These are phyloP conservation scores for Callitettix versicolor DNA, from an alignment of 1,140 invertebrate species.

Conservation along the genomic window DNA sequence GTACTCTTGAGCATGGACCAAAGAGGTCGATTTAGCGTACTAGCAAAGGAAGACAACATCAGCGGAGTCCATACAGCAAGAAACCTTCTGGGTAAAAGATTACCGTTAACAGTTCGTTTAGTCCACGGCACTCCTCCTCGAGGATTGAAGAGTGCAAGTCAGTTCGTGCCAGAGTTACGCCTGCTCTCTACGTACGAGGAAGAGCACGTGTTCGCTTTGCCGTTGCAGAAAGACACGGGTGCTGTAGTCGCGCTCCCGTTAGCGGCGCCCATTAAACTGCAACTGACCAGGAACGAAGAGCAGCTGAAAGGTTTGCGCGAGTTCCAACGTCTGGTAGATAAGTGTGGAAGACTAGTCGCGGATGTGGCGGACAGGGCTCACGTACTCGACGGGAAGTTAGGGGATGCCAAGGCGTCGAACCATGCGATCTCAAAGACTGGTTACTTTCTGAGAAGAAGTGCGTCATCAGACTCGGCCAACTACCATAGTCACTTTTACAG, in stretches of 20 bases:
- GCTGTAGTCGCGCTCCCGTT: constrained; percentile 71
- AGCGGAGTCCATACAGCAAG: constrained; percentile 81
- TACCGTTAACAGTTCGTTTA: constrained; percentile 81
- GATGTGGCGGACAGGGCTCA: constrained; percentile 73
- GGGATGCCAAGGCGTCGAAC: constrained; percentile 35
- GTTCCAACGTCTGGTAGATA: constrained; percentile 67
- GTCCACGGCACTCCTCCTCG: constrained; percentile 76
- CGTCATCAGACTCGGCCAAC: constrained; percentile 57
- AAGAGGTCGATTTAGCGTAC: constrained; percentile 77
- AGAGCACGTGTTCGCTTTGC: constrained; percentile 71
- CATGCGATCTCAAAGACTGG: constrained; percentile 41
- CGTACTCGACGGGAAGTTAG: constrained; percentile 63
- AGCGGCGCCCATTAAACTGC: constrained; percentile 74
- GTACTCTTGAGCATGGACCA: constrained; percentile 75
- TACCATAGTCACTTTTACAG: constrained; percentile 39
- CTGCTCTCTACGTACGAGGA: constrained; percentile 74
- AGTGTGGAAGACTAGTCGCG: constrained; percentile 61
- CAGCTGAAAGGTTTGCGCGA: constrained; percentile 66
- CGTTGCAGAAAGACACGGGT: constrained; percentile 65
- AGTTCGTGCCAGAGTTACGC: constrained; percentile 69
- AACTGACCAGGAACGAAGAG: constrained; percentile 72
- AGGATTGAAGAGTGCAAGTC: constrained; percentile 62
- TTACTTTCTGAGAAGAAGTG: constrained; percentile 55
- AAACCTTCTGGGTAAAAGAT: constrained; percentile 73
- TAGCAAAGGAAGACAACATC: constrained; percentile 84